Evolutionary conservation across 2,888 invertebrate species (phyloP), one percentile per base, ranked within the genome.

Genomic region (Drosophila nr. fundita): DNA sequence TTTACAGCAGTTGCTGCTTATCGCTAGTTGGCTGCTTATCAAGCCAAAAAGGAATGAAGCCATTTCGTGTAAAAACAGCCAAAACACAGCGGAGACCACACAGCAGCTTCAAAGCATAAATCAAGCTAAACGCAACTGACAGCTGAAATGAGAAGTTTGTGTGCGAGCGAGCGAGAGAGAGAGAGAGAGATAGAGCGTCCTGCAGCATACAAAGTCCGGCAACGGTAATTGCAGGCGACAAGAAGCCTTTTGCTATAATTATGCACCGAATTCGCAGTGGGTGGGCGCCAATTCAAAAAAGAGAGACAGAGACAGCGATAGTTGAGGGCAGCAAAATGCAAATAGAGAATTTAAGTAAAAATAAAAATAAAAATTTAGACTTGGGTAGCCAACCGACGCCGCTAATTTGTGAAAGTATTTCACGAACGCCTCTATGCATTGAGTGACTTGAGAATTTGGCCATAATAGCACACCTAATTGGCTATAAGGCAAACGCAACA

Each of bases 351-450:
- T 89, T 76, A 76, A 83, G 77, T 66, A 61, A 60, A 68, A 76
- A 59, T 32, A 59, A 24, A n/a, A 59, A 63, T 52, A 42, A 34
- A 62, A 62, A 50, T n/a, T 29, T 18, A 40, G 42, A 57, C 65
- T 70, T 36, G 61, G 67, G 66, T 60, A 72, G 55, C 27, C 55
- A 55, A 38, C 53, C 70, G 74, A 80, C 68, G 77, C 49, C 69
- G 86, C 89, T 83, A 87, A 87, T 87, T 90, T 87, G 90, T 90
- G 78, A 83, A 83, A 81, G 87, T 90, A 83, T 87, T 83, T 87
- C 80, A 80, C 74, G 68, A 78, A 76, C 76, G 84, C 73, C 73
- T 80, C 81, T 73, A 80, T 87, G 83, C 86, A 82, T 68, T 88
- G 87, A 87, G 77, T 90, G 87, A 87, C 87, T 88, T 87, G 87